Base-by-base conservation (phyloP, 2,113 vertebrate species). In the Syngnathus scovelli region DNA sequence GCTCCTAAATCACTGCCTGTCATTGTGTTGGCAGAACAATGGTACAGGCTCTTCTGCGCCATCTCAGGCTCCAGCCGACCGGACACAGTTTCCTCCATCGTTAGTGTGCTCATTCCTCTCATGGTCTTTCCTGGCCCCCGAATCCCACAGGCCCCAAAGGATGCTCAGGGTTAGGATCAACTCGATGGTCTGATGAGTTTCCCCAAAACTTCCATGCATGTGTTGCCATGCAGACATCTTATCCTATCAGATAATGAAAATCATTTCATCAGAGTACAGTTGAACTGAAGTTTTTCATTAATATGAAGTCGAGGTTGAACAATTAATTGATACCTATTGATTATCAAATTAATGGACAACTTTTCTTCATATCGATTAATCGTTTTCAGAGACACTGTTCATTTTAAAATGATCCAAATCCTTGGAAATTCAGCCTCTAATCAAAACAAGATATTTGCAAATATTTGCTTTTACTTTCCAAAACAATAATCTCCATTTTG, bases 1-100 rank as follows among this genome's bases (percentile, higher is more conserved):
- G 89, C 88, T 90, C 89, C 90, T 93, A 92, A 91, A 92, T 93
- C 92, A 93, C 88, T 19, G 37, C 80, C 87, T 90, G 88, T 92
- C 91, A 92, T 80, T 19, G 72, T 74, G 81, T 84, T 87, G 85
- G 88, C 85, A 91, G 90, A 91, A 93, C 91, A 93, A 92, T 92
- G 84, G 89, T 77, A 69, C 71, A 21, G 75, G 78, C 75, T 82
- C 83, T 81, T 87, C 83, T 77, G 83, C 83, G 78, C 71, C 83
- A 64, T 86, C 83, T 78, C 81, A 70, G 81, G 82, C 83, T 85
- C 77, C 84, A 85, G 83, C 82, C 76, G 77, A 88, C 87, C 81
- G 87, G 87, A 88, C 87, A 86, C 66, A 21, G 83, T 87, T 86
- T 91, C 89, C 86, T 88, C 87, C 78, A 81, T 89, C 83, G 87